Evolutionary conservation across 2,888 invertebrate genomes (phyloP).

Genomic region (Meteorus colon): DNA sequence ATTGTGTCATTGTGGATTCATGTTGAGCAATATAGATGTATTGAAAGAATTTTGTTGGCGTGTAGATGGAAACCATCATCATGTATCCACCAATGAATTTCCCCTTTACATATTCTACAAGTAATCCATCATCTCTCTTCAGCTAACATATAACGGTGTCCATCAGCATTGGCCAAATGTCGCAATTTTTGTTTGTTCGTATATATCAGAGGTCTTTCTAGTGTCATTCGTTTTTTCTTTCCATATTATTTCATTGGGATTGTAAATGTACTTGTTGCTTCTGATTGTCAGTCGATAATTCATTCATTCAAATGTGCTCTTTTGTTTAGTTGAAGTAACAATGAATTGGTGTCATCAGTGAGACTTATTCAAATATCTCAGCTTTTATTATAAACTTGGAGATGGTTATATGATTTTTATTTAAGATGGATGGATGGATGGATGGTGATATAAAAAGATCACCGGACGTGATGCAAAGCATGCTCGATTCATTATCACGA

Average conservation of each 20-base stretch:
- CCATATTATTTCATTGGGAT: conserved; percentile 1
- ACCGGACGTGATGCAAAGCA: conserved; percentile 66
- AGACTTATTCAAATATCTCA: conserved; percentile 32
- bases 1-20: conserved; percentile 6
- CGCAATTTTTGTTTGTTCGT: conserved; percentile 16
- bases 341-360: conserved; percentile 19
- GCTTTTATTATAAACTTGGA: not conserved
- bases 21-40: conserved; percentile 7
- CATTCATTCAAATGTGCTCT: not conserved
- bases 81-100: conserved; percentile 26
- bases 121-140: conserved; percentile 54
- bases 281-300: conserved; percentile 22
- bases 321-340: conserved; percentile 12
- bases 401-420: conserved; percentile 32
- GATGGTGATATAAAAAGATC: conserved; percentile 34
- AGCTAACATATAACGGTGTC: conserved; percentile 32
- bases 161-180: conserved; percentile 34
- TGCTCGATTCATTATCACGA: conserved; percentile 65
- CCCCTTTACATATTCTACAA: conserved; percentile 49
- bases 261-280: conserved; percentile 8
- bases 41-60: conserved; percentile 1
- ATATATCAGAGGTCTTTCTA: not conserved
- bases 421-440: conserved; percentile 21
- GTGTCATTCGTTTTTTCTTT: not conserved
- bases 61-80: not conserved